Base-by-base conservation (phyloP, 2,888 invertebrate species). In the Drosophila histrio region DNA sequence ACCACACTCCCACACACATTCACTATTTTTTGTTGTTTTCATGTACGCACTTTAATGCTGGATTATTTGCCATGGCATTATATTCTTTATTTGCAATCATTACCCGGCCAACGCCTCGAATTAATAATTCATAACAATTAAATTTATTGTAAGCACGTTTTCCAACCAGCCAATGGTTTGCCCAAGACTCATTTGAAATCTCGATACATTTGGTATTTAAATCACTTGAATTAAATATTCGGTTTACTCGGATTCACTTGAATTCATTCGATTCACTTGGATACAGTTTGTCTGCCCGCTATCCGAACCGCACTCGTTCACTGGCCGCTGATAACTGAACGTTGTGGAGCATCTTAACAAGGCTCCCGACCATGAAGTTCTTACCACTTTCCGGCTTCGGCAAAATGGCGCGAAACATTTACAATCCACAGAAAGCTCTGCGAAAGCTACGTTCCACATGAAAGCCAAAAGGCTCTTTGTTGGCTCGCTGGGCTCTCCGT, bases 351-450 rank as follows among this genome's bases (percentile, higher is more conserved):
- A 73, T 84, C 84, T 86, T 84, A 84, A 86, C 84, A 88, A 88
- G 72, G 34, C 53, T 30, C 9, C 38, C 53, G 49, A 47, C 39
- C 21, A 43, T 11, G 13, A 50, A 28, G 30, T 75, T 79, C 83
- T 88, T 84, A 86, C 88, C 83, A 79, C 78, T 69, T 71, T 77
- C 17, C 5, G 17, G 15, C 52, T 56, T 77, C 80, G 62, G 64
- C 43, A 57, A 83, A 82, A 70, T 65, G 88, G 83, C 83, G 83
- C 80, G 83, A 86, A 84, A 82, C 7, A 13, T 50, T 66, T 69
- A 15, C 41, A 34, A 30, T 77, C 83, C 86, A 85, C 82, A 80
- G 4, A 78, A 78, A 87, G 87, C 81, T 87, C 34, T 5, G 5
- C 30, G 13, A 73, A 81, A 87, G 82, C 85, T 82, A 11, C 67